Conservation (phyloP, 2,113 vertebrate species). For the human region GRCh38 chr14:70779501-70780000, state of each 20-base stretch:
- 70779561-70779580: not conserved
- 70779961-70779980: not conserved
- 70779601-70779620: not conserved
- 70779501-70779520: not conserved
- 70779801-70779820: not conserved
- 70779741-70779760: not conserved
- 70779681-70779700: not conserved
- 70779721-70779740: not conserved
- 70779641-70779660: not conserved
- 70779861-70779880: not conserved
- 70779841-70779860: not conserved
- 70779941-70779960: not conserved
- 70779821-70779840: not conserved
- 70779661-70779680: not conserved
- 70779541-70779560: not conserved
- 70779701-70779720: not conserved
- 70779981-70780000: not conserved
- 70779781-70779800: constrained; percentile 59
- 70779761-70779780: not conserved
- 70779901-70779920: fast-evolving
- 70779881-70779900: not conserved
- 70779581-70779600: not conserved
- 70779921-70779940: not conserved
- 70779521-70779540: not conserved
- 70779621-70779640: not conserved